Base-by-base conservation (phyloP, 35 echinoderm and acorn worm species). In the Amphiura filiformis region DNA sequence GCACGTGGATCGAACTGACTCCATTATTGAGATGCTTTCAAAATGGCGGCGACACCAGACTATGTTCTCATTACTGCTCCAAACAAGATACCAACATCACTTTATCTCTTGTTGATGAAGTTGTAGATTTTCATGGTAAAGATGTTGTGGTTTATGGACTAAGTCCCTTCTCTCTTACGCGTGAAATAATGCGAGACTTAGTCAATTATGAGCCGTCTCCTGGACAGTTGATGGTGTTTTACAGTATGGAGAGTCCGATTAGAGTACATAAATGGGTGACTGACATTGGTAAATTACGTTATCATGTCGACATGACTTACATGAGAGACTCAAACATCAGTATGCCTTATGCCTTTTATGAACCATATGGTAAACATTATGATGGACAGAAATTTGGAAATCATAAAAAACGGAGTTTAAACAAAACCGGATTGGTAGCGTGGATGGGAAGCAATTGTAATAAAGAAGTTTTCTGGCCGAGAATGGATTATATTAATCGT, bases 261-360 rank as follows among this genome's bases (percentile, higher is more conserved):
- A 56, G 91, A 0, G 76, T 90, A 23, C 83, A 90, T 41, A 97
- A 93, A 80, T 97, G 90, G 94, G 90, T 80, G 31, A 20, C 47
- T 17, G 38, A 77, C 12, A 40, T 97, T 38, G 44, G 65, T 0
- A 18, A 38, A 0, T 31, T 86, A 13, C 57, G 22, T 61, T 97
- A 90, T 79, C 91, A 97, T 36, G 37, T 93, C 36, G 88, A 90
- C 35, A 87, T 97, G 84, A 93, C 94, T 1, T 97, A 97, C n/a
- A 33, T 76, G 26, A 34, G 77, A 13, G 34, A 76, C 34, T 89
- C 91, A 28, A 78, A 93, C 35, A 90, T 97, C 37, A 83, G 52
- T 5, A 37, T 97, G 13, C 90, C 94, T 0, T 97, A 93, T 40
- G 83, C 83, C 18, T 89, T 86, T 76, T 90, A 85, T 57, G 65